Conservation (phyloP, 2,888 invertebrate species). For the Drosophila quinaria region DNA sequence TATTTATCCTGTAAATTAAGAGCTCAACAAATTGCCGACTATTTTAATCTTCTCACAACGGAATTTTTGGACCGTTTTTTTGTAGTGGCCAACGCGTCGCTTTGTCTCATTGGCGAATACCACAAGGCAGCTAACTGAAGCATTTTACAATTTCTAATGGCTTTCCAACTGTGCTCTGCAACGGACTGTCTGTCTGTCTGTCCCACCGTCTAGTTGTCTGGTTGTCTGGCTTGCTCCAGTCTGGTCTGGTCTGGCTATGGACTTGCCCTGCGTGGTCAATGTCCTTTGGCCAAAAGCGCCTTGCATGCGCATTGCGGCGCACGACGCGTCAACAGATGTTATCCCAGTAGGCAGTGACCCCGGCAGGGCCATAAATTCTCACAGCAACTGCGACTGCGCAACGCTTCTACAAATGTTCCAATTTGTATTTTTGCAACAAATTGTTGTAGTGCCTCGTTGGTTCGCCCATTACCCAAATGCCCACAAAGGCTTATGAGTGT, state of each 20-base stretch:
- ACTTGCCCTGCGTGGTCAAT: slow-evolving; percentile 14
- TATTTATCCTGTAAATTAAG: slow-evolving; percentile 38
- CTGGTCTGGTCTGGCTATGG: slow-evolving; percentile 12
- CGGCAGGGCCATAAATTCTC: slow-evolving; percentile 81
- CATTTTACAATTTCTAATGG: slow-evolving; percentile 63
- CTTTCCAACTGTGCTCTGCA: slow-evolving; percentile 43
- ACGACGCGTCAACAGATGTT: slow-evolving; percentile 82
- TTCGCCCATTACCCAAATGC: neutral
- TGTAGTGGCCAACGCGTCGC: slow-evolving; percentile 1
- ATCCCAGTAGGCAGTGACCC: slow-evolving; percentile 76
- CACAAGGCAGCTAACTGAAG: slow-evolving; percentile 30
- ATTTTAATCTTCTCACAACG: slow-evolving; percentile 23
- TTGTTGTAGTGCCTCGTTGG: slow-evolving; percentile 59
- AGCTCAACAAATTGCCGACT: slow-evolving; percentile 15
- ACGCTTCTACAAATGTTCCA: slow-evolving; percentile 77
- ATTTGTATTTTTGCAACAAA: slow-evolving; percentile 81
- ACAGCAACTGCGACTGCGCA: slow-evolving; percentile 59
- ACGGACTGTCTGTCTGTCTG: slow-evolving; percentile 50
- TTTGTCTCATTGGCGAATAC: slow-evolving; percentile 28
- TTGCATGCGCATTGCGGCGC: slow-evolving; percentile 77
- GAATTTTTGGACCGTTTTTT: slow-evolving; percentile 24
- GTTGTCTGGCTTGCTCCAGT: slow-evolving; percentile 14
- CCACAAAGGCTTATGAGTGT: neutral
- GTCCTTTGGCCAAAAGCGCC: slow-evolving; percentile 67
- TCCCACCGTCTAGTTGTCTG: slow-evolving; percentile 29